phyloP scores from a whole-genome alignment of 2,797 vertebrate genomes.

The Lerista edwardsae region DNA sequence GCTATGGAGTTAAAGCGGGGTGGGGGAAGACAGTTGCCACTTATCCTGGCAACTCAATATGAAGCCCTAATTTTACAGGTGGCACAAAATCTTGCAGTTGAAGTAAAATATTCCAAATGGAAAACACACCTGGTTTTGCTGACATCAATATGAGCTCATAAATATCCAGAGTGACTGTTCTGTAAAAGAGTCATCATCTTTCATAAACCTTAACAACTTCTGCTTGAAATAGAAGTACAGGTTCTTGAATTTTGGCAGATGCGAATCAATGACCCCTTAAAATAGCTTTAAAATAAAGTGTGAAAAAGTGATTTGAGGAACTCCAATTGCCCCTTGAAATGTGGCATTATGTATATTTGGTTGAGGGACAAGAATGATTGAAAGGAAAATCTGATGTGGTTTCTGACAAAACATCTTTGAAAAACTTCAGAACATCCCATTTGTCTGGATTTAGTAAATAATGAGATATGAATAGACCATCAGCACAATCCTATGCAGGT shows the following conservation, averaged over 20 bases:
- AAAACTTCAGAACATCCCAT: not conserved
- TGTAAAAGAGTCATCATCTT: constrained; percentile 21
- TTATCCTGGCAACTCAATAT: constrained; percentile 2
- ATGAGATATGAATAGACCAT: not conserved
- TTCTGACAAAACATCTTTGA: not conserved
- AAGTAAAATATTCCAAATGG: constrained; percentile 15
- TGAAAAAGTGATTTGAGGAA: constrained; percentile 16
- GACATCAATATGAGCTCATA: constrained; percentile 20
- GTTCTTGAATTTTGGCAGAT: constrained; percentile 22
- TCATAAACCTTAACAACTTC: not conserved
- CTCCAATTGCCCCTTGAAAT: not conserved
- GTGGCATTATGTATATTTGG: not conserved
- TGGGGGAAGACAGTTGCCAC: constrained; percentile 7
- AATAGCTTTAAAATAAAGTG: not conserved
- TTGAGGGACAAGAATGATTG: not conserved
- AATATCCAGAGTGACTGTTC: constrained; percentile 19
- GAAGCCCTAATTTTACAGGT: constrained; percentile 24
- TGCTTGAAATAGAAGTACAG: constrained; percentile 5
- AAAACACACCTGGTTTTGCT: constrained; percentile 12
- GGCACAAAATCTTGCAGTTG: constrained; percentile 20
- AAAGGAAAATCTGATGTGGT: not conserved
- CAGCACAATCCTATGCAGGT: too few relatives aligned
- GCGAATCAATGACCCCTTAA: not conserved
- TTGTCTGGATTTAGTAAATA: not conserved
- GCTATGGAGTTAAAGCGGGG: not conserved